phyloP scores from a whole-genome alignment of 2,113 vertebrate species.

The Nanorana parkeri region DNA sequence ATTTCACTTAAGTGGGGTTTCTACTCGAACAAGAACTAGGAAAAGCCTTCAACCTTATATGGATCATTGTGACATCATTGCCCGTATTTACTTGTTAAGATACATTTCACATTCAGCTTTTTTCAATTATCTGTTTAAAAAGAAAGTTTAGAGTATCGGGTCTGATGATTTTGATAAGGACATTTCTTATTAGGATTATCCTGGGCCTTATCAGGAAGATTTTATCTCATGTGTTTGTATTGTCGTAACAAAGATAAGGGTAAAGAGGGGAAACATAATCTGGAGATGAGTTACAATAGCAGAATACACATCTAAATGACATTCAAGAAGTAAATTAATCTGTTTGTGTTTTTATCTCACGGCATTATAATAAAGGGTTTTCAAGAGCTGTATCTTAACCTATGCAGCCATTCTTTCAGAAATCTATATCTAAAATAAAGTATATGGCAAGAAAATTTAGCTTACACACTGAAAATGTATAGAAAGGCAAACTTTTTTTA shows the following conservation, averaged over 20 bases:
- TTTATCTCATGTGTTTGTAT: conserved; percentile 3
- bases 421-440: too few species aligned
- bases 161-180: background rate
- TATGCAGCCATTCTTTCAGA: too few species aligned
- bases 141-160: background rate
- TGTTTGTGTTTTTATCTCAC: background rate
- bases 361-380: too few species aligned
- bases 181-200: conserved; percentile 17
- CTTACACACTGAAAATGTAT: too few species aligned
- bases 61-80: too few species aligned
- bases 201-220: background rate
- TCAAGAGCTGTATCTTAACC: too few species aligned
- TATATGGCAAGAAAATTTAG: too few species aligned
- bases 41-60: too few species aligned
- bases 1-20: too few species aligned
- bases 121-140: background rate
- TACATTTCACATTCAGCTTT: background rate
- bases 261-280: background rate
- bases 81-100: too few species aligned
- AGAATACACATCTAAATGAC: background rate
- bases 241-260: conserved; percentile 17
- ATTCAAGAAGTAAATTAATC: background rate
- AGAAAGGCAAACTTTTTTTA: too few species aligned
- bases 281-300: background rate
- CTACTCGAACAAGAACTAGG: too few species aligned